A percentile compares a stretch with the other conserved stretches of the same genome.
Conservation (phyloP, 2,797 vertebrate genomes). For the Amblyopsis hoosieri region DNA sequence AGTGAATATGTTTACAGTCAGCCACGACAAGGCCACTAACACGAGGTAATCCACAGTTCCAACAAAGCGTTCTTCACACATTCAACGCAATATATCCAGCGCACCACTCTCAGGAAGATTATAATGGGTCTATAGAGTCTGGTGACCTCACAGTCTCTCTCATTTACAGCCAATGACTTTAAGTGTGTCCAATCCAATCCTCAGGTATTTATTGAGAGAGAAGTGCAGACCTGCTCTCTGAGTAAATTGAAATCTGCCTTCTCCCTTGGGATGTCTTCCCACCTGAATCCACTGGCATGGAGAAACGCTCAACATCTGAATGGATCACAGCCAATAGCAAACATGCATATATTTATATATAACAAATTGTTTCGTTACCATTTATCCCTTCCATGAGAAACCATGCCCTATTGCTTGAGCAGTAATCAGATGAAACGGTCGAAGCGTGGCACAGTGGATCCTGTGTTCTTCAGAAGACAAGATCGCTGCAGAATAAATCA, state of each 20-base stretch:
- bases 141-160: conserved; percentile 69
- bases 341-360: conserved; percentile 20
- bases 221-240: conserved; percentile 53
- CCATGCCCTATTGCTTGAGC: neutral
- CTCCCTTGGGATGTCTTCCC: conserved; percentile 39
- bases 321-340: conserved; percentile 11
- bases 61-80: conserved; percentile 29
- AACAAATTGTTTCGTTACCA: conserved; percentile 2
- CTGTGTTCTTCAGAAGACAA: neutral
- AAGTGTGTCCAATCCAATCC: conserved; percentile 71
- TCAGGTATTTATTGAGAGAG: conserved; percentile 65
- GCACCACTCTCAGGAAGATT: conserved; percentile 44
- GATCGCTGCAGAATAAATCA: neutral
- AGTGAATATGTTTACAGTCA: conserved; percentile 17
- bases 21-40: conserved; percentile 2
- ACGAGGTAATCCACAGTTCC: conserved; percentile 8
- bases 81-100: conserved; percentile 28
- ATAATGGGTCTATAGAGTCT: conserved; percentile 66
- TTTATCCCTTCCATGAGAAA: conserved; percentile 13
- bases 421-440: neutral
- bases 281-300: conserved; percentile 25
- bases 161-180: conserved; percentile 72
- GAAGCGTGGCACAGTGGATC: neutral
- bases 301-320: neutral
- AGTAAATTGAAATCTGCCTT: conserved; percentile 59